Evolutionary conservation across 2,888 invertebrate species (phyloP), one percentile per base, ranked within the genome.

Genomic region (Chrysolina haemoptera): DNA sequence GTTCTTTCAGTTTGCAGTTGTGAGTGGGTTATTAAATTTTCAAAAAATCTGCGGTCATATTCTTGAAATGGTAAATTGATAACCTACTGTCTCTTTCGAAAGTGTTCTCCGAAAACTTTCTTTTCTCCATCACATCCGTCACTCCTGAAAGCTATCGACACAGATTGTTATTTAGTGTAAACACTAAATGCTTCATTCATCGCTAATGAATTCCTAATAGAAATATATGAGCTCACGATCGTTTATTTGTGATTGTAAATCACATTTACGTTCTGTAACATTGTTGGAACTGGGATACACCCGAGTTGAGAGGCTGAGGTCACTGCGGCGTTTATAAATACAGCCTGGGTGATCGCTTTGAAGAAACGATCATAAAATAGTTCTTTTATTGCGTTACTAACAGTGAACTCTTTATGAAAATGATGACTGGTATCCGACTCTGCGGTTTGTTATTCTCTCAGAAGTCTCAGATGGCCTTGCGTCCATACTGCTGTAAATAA

Each of bases 261-360:
- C 59, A 59, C n/a, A 59, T 59, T 59, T 59, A 59, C n/a, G 35
- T 35, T 59, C 59, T 59, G 35, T 59, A 59, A 59, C 59, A 59
- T 14, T 27, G 22, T 27, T 14, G n/a, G 35, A n/a, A 59, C 35
- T 35, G 59, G 53, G 59, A 59, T 59, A 27, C 27, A n/a, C 35
- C n/a, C 35, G 59, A 59, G 59, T 59, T 35, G 59, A 59, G 59
- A 59, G 35, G 27, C 59, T 27, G 22, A 59, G 59, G 59, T 59
- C 35, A 59, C n/a, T 59, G 59, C 27, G 27, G 59, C 35, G n/a
- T 59, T 59, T 59, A 59, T 59, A 35, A 59, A 59, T 59, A 59
- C 14, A 27, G 35, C 27, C 35, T 35, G 59, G 35, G 12, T 35
- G 59, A 59, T 59, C 59, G 16, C 35, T 59, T 35, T 27, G 59